Percentiles rank a stretch among this genome's conserved stretches.
phyloP scores from a whole-genome alignment of 2,797 vertebrate species.

The Sciaenops ocellatus region DNA sequence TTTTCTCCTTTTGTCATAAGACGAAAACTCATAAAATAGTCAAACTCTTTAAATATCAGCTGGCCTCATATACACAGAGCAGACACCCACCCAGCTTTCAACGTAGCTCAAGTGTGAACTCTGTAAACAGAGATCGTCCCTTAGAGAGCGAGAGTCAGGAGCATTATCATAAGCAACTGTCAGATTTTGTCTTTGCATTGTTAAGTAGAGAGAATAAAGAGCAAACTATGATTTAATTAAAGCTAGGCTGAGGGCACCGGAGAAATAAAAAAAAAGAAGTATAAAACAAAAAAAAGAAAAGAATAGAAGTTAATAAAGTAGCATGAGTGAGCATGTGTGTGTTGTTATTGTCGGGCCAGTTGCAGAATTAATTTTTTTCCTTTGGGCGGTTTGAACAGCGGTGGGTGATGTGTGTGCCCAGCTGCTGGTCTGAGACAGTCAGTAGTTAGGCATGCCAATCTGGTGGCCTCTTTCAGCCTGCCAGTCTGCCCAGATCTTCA shows the following conservation, averaged over 20 bases:
- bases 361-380: constrained; percentile 61
- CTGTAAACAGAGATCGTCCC: constrained; percentile 74
- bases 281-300: constrained; percentile 14
- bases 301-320: constrained; percentile 58
- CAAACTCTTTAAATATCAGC: constrained; percentile 66
- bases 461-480: constrained; percentile 72
- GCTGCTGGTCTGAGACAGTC: constrained; percentile 70
- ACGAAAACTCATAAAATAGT: constrained; percentile 64
- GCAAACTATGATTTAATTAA: constrained; percentile 73
- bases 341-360: constrained; percentile 52
- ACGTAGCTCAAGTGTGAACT: constrained; percentile 68
- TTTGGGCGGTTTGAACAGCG: constrained; percentile 58
- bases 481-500: constrained; percentile 67
- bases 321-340: constrained; percentile 42
- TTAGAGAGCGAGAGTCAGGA: constrained; percentile 66
- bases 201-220: constrained; percentile 58
- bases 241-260: constrained; percentile 49
- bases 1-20: constrained; percentile 25
- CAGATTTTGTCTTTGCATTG: constrained; percentile 70
- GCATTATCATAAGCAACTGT: constrained; percentile 77
- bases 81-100: constrained; percentile 50
- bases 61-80: constrained; percentile 35
- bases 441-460: constrained; percentile 71
- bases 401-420: constrained; percentile 58
- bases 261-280: constrained; percentile 44